phyloP scores from a whole-genome alignment of 2,797 vertebrate species.

The Valencia hispanica region DNA sequence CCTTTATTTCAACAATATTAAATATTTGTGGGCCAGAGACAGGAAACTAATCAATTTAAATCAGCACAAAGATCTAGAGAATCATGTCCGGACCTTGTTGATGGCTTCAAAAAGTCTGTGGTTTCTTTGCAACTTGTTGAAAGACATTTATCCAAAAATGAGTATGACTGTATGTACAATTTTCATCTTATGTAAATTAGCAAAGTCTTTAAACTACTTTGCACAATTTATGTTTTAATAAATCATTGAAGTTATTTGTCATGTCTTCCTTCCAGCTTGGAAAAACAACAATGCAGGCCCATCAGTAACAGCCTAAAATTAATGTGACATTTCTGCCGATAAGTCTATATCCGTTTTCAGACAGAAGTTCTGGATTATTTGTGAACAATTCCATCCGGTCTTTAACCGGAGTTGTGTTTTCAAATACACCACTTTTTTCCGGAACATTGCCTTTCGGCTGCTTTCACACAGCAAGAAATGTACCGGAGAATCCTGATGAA shows the following conservation, averaged over 20 bases:
- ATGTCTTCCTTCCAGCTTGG: neutral
- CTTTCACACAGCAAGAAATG: no score
- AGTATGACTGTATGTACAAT: no score
- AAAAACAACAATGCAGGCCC: neutral
- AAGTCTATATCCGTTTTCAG: no score
- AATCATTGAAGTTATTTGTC: no score
- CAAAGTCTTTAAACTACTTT: neutral
- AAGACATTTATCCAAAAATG: neutral
- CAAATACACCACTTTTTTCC: no score
- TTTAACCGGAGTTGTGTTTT: no score
- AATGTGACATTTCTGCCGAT: neutral
- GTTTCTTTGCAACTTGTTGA: neutral
- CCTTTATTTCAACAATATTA: neutral
- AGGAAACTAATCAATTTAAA: neutral
- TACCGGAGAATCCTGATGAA: no score
- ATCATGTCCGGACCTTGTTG: neutral
- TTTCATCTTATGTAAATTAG: neutral
- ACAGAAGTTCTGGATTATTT: no score
- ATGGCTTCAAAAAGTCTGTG: neutral
- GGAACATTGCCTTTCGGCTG: no score
- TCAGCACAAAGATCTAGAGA: neutral
- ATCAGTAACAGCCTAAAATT: neutral
- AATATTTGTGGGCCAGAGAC: neutral
- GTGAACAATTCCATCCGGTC: no score
- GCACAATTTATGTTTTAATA: no score